These are phyloP conservation scores for Hemicrepidius hirtus DNA, from an alignment of 2,888 invertebrate species.

Conservation along the genomic window DNA sequence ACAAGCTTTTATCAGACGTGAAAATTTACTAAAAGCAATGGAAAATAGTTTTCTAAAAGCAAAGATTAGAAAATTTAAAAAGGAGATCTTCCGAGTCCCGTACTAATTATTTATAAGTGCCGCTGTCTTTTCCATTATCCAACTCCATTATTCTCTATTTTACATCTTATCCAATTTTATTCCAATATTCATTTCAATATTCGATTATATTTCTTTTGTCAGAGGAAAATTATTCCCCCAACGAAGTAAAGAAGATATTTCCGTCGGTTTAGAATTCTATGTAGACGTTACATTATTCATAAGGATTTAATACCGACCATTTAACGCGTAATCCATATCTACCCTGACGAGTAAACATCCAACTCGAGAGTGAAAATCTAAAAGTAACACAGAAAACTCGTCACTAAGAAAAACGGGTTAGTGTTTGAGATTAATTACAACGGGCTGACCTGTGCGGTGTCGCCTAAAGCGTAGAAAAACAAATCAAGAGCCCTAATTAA, in stretches of 20 bases:
- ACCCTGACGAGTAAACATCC: not conserved
- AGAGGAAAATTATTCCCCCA: not conserved
- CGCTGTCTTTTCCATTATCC: not conserved
- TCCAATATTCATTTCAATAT: slow-evolving; percentile 10
- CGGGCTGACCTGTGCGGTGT: slow-evolving; percentile 32
- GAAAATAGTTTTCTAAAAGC: too few species aligned
- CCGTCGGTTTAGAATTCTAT: not conserved
- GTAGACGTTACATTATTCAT: slow-evolving; percentile 16
- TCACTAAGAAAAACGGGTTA: not conserved
- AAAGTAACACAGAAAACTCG: not conserved
- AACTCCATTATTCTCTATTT: not conserved
- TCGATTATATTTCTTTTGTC: slow-evolving; percentile 13
- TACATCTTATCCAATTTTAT: slow-evolving; percentile 3
- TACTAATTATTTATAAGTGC: not conserved
- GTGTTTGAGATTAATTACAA: slow-evolving; percentile 27
- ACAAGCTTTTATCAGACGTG: too few species aligned
- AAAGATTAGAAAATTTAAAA: too few species aligned
- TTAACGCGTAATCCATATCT: slow-evolving; percentile 13
- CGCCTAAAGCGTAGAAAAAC: slow-evolving; percentile 30
- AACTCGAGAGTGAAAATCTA: not conserved
- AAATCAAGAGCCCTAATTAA: slow-evolving; percentile 42
- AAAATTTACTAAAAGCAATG: too few species aligned
- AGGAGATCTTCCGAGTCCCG: too few species aligned
- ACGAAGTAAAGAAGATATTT: not conserved
- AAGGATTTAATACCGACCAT: slow-evolving; percentile 12